Base-by-base conservation (phyloP, 1,140 invertebrate species). In the Episyrphus balteatus region DNA sequence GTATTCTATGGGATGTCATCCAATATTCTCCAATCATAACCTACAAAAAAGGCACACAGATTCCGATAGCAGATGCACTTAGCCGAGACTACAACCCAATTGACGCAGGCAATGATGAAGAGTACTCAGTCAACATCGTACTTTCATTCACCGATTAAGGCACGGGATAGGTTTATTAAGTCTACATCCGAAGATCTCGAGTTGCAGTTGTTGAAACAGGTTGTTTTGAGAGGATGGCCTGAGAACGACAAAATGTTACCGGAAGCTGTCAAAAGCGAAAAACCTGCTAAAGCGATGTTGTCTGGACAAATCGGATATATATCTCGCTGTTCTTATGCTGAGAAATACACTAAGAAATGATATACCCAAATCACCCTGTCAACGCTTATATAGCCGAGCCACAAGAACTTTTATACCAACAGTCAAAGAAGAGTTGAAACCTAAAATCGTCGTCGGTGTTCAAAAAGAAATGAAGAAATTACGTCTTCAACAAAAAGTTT, bases 11-110 rank as follows among this genome's bases (percentile, higher is more conserved):
- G n/a, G n/a, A n/a, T n/a, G n/a, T n/a, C n/a, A n/a, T n/a, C n/a
- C n/a, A n/a, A n/a, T 75, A 70, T 54, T 48, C 53, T 14, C 54
- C 58, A 38, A 54, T 51, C 3, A 55, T 58, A 13, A 47, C 26
- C 32, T 61, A 60, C 39, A 54, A 55, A 41, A 48, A 48, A 6
- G 57, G 55, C 3, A 53, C 43, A 18, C 47, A 58, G 37, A 32
- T 61, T 12, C 48, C 44, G 5, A 34, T 61, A 39, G 56, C 55
- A 45, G 57, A 66, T 59, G 53, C 50, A 46, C 48, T 56, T 66
- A 59, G 46, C 47, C 34, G 47, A 48, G 36, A 49, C 51, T 38
- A 17, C n/a, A 13, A 12, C n/a, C 17, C 32, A 3, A 18, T 17
- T 18, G 43, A 48, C 15, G 21, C 38, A 39, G 30, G 43, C 17